Evolutionary conservation across 2,113 vertebrate species (phyloP), one percentile per base, ranked within the genome.

Genomic region (Oreotragus oreotragus): DNA sequence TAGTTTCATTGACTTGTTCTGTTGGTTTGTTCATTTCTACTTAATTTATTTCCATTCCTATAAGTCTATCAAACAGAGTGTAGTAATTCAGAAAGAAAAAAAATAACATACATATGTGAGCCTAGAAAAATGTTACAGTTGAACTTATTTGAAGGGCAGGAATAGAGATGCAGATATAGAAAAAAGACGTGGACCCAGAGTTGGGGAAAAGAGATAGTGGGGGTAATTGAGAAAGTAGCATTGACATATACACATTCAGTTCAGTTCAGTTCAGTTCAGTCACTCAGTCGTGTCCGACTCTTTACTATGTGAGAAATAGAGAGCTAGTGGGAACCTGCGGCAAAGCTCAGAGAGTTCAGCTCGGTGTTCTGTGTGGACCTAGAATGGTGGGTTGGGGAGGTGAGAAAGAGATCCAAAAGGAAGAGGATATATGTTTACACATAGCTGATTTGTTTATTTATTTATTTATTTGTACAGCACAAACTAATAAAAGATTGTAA

Each of bases 211-310:
- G 64, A 70, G 64, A 70, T 17, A 36, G n/a, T 36, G 17, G 9
- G 33, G 64, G 9, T 70, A 70, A 70, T 1, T 70, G 9, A 36
- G 9, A 36, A 4, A 36, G 17, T 11, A 70, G n/a, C 17, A 70
- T 1, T 70, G n/a, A 21, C 0, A 21, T 36, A 36, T 36, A 3
- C n/a, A 70, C 2, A 11, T 70, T n/a, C n/a, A n/a, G n/a, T n/a
- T n/a, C n/a, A n/a, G n/a, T n/a, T n/a, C n/a, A n/a, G n/a, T n/a
- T n/a, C n/a, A n/a, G n/a, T n/a, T n/a, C n/a, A n/a, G n/a, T n/a
- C n/a, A n/a, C n/a, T n/a, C n/a, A n/a, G n/a, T n/a, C n/a, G n/a
- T n/a, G n/a, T n/a, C n/a, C n/a, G n/a, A n/a, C n/a, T n/a, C n/a
- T n/a, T n/a, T 21, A 36, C 64, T 36, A 70, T 11, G n/a, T 70